phyloP scores from a whole-genome alignment of 2,113 vertebrate genomes.

The Monopterus albus region DNA sequence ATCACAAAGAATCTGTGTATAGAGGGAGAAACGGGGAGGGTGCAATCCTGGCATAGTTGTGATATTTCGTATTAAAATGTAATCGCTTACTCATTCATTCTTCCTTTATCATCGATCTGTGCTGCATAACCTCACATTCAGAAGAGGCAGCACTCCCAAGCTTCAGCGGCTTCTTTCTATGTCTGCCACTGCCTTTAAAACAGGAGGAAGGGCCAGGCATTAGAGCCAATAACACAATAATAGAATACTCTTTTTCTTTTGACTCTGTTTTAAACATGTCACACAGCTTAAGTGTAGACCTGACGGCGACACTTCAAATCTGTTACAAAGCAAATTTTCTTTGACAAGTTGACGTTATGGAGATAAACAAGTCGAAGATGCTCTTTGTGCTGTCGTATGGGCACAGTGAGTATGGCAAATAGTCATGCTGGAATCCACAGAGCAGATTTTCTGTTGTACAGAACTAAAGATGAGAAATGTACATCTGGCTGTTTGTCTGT shows the following conservation, averaged over 20 bases:
- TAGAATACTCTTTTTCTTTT: too few species aligned
- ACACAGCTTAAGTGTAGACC: background rate
- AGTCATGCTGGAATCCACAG: slow-evolving; percentile 5
- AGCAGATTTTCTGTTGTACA: slow-evolving; percentile 5
- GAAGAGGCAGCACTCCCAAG: background rate
- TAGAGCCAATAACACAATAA: slow-evolving; percentile 3
- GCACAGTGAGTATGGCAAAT: slow-evolving; percentile 4
- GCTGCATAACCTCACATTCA: background rate
- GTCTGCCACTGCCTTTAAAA: background rate
- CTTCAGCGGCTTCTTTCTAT: background rate
- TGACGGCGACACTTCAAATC: background rate
- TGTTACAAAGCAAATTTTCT: background rate
- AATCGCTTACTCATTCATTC: background rate
- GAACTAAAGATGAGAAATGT: too few species aligned
- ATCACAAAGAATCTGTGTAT: too few species aligned
- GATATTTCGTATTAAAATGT: background rate
- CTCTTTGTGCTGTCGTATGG: slow-evolving; percentile 7
- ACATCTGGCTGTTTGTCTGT: background rate
- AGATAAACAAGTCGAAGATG: background rate
- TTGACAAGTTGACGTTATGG: background rate
- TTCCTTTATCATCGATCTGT: background rate
- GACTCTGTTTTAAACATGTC: too few species aligned
- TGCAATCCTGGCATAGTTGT: too few species aligned
- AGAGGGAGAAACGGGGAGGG: too few species aligned
- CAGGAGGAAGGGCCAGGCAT: background rate